These are phyloP conservation scores for Drosophila kikkawai DNA, from an alignment of 1,140 invertebrate species.

Conservation along the genomic window DNA sequence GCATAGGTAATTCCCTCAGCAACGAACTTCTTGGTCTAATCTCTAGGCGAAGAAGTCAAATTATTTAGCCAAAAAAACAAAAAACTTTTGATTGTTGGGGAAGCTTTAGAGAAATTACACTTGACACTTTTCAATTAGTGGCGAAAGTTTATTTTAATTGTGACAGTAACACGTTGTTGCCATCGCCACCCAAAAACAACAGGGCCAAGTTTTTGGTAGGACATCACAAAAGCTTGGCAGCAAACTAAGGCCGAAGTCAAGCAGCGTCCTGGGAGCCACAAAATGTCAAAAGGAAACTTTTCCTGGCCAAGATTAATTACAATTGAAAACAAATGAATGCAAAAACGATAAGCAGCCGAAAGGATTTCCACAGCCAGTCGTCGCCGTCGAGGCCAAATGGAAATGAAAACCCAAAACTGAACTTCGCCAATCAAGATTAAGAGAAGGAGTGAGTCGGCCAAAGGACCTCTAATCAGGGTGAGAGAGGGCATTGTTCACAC, in stretches of 20 bases:
- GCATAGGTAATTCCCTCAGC: not conserved
- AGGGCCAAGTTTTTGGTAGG: slow-evolving; percentile 54
- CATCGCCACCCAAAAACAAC: slow-evolving; percentile 41
- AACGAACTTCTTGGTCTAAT: not conserved
- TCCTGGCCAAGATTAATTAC: slow-evolving; percentile 78
- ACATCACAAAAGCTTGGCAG: slow-evolving; percentile 51
- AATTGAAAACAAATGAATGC: slow-evolving; percentile 84
- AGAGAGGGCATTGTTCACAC: slow-evolving; percentile 66
- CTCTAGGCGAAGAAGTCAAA: slow-evolving; percentile 48
- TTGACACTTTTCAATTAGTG: slow-evolving; percentile 83
- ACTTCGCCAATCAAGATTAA: slow-evolving; percentile 77
- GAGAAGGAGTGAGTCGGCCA: slow-evolving; percentile 10
- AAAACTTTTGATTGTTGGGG: slow-evolving; percentile 40
- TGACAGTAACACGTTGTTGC: slow-evolving; percentile 78
- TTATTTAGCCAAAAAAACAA: slow-evolving; percentile 26
- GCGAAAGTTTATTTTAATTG: slow-evolving; percentile 80
- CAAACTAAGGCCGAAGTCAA: slow-evolving; percentile 45
- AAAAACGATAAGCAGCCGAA: slow-evolving; percentile 82
- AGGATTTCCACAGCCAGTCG: slow-evolving; percentile 58
- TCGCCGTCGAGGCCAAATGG: slow-evolving; percentile 23
- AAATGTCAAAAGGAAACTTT: slow-evolving; percentile 83
- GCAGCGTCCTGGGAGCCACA: slow-evolving; percentile 61
- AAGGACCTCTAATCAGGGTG: slow-evolving; percentile 42
- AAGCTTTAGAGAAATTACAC: slow-evolving; percentile 77
- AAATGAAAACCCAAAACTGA: slow-evolving; percentile 56